A percentile compares a stretch with the other conserved stretches of the same genome.
phyloP scores from a whole-genome alignment of 2,797 vertebrate genomes.

The Enteromius thamalakanensis region DNA sequence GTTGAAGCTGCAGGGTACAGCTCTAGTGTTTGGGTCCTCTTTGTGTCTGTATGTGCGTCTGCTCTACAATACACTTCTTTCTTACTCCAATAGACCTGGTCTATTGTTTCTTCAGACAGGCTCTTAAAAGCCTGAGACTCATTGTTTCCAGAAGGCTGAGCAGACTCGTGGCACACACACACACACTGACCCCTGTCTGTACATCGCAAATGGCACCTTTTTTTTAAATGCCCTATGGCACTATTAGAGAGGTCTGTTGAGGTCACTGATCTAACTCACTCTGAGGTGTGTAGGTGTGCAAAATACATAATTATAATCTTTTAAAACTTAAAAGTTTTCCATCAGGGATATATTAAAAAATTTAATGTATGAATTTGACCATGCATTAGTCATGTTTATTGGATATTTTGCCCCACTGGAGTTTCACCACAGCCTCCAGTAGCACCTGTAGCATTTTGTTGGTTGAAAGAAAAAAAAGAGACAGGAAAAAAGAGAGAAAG shows the following conservation, averaged over 20 bases:
- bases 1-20: constrained; percentile 65
- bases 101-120: constrained; percentile 70
- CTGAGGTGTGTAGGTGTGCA: constrained; percentile 53
- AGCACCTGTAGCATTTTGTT: constrained; percentile 73
- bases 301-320: neutral
- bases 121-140: constrained; percentile 69
- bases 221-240: constrained; percentile 54
- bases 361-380: neutral
- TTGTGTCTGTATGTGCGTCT: constrained; percentile 59
- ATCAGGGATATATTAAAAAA: no score
- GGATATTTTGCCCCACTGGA: neutral
- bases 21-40: constrained; percentile 70
- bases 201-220: constrained; percentile 35
- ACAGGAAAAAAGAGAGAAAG: constrained; percentile 20
- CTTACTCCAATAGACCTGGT: constrained; percentile 68
- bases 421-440: constrained; percentile 65
- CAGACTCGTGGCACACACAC: constrained; percentile 60
- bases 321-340: neutral
- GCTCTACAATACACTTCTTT: constrained; percentile 70
- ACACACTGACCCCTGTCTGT: constrained; percentile 75
- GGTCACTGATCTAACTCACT: constrained; percentile 65
- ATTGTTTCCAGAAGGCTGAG: constrained; percentile 71
- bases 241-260: constrained; percentile 63
- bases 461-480: neutral
- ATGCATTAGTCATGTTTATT: neutral